phyloP scores from a whole-genome alignment of 2,113 vertebrate species.

The Piprites chloris region DNA sequence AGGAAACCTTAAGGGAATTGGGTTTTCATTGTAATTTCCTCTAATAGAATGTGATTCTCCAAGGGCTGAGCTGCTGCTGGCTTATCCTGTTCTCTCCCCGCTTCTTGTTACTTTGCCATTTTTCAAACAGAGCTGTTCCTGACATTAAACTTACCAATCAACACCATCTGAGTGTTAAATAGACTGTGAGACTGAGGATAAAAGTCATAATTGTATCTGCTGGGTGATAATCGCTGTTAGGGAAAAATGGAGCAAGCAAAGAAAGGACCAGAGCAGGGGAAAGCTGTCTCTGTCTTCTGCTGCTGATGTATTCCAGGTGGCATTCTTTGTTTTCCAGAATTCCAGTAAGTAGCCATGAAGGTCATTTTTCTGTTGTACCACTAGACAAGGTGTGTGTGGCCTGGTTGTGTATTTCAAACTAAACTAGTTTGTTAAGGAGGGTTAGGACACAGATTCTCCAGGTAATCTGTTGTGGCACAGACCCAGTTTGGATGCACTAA shows the following conservation, averaged over 20 bases:
- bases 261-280: neutral
- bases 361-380: neutral
- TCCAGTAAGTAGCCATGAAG: rapidly evolving
- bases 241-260: neutral
- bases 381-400: neutral
- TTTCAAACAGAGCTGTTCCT: neutral
- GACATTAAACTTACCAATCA: rapidly evolving
- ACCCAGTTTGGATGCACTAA: slow-evolving; percentile 33
- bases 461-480: slow-evolving; percentile 35
- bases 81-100: rapidly evolving
- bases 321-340: neutral
- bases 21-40: neutral
- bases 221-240: neutral
- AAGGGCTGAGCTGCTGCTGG: neutral
- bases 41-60: neutral
- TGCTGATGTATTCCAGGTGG: neutral
- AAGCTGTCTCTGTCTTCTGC: neutral
- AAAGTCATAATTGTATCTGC: neutral
- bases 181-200: neutral
- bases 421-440: neutral
- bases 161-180: neutral
- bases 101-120: neutral
- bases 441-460: neutral
- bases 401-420: neutral
- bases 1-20: neutral